Conservation (phyloP, 2,797 vertebrate species). For the Anisognathus igniventris region DNA sequence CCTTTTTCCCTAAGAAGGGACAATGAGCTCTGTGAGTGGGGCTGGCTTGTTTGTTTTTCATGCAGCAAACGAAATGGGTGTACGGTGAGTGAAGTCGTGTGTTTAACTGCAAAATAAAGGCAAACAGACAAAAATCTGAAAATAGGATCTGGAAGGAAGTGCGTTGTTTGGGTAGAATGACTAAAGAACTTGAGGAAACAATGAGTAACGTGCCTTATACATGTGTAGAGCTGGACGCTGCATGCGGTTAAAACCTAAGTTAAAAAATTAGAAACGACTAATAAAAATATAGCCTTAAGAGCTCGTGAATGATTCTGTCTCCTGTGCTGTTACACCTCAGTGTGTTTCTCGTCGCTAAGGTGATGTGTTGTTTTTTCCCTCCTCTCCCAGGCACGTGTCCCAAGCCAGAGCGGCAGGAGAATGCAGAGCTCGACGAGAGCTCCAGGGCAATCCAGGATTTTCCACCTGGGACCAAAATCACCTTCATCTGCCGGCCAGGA, state of each 20-base stretch:
- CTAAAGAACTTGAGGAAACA: neutral
- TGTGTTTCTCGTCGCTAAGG: neutral
- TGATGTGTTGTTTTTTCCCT: neutral
- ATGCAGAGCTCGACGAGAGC: fast-evolving
- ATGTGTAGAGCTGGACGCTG: fast-evolving
- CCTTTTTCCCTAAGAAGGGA: neutral
- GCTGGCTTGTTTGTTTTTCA: neutral
- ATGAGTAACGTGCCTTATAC: fast-evolving
- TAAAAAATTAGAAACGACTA: neutral
- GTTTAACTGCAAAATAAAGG: neutral
- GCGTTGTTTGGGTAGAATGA: neutral
- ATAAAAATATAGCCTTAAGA: neutral
- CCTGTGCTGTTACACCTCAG: fast-evolving
- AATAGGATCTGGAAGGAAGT: neutral
- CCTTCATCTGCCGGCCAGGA: neutral
- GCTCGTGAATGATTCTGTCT: fast-evolving
- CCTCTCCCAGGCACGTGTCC: fast-evolving
- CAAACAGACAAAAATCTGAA: neutral
- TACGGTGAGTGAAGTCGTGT: fast-evolving
- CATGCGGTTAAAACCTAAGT: neutral
- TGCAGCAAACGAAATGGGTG: fast-evolving
- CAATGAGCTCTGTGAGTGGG: fast-evolving
- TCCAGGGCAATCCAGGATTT: neutral
- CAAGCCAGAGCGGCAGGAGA: neutral
- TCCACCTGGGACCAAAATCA: neutral